phyloP scores from a whole-genome alignment of 2,113 vertebrate species.

The Mirounga angustirostris region DNA sequence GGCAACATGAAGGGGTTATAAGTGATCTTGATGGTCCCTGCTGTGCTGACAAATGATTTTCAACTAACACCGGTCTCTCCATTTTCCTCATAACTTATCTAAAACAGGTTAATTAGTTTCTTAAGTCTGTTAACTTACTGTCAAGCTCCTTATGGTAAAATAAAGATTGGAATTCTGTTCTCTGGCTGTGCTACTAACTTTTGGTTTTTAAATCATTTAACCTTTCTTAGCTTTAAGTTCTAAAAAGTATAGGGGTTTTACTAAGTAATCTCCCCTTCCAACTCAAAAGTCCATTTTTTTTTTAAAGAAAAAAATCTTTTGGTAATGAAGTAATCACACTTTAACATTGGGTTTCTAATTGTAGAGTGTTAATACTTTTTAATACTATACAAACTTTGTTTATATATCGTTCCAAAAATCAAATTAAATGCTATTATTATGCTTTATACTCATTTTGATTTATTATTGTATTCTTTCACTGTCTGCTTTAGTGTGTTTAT shows the following conservation, averaged over 20 bases:
- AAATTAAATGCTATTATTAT: not conserved
- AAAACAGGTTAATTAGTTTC: not conserved
- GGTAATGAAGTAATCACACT: not conserved
- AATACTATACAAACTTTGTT: not conserved
- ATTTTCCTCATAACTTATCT: not conserved
- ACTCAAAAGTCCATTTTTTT: conserved; percentile 21
- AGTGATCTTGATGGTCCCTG: not conserved
- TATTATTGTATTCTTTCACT: conserved; percentile 18
- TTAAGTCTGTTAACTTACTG: not conserved
- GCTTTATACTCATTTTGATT: not conserved
- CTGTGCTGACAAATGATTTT: not conserved
- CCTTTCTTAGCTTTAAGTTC: conserved; percentile 38
- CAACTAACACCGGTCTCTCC: not conserved
- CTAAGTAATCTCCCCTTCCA: not conserved
- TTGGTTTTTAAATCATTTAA: conserved; percentile 43
- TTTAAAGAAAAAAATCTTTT: conserved; percentile 24
- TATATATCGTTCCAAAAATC: not conserved
- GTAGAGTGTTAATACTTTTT: conserved; percentile 3
- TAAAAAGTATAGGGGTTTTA: not conserved
- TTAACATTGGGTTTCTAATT: conserved; percentile 29
- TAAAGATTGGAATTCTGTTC: not conserved
- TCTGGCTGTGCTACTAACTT: not conserved
- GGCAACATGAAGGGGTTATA: not conserved
- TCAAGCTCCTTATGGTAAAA: not conserved
- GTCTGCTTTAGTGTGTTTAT: not conserved